A percentile compares a stretch with the other conserved stretches of the same genome.
phyloP scores from a whole-genome alignment of 2,888 invertebrate species.

The Palloptera scutellata region DNA sequence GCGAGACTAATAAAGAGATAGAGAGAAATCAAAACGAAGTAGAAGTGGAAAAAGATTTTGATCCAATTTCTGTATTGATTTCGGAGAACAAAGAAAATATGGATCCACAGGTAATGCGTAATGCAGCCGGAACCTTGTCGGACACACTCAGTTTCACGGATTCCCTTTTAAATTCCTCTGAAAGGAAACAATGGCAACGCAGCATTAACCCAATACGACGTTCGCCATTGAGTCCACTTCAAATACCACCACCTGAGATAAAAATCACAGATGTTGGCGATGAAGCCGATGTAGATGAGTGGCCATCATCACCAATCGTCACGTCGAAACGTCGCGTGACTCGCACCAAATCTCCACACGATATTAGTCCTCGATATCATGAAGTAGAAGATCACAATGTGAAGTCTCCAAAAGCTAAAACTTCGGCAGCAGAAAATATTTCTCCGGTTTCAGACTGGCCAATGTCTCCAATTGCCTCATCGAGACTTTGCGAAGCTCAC shows the following conservation, averaged over 20 bases:
- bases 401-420: constrained; percentile 42
- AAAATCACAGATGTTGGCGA: constrained; percentile 36
- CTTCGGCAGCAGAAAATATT: not conserved
- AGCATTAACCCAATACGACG: constrained; percentile 45
- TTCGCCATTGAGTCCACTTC: constrained; percentile 52
- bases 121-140: constrained; percentile 37
- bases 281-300: constrained; percentile 58
- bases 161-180: constrained; percentile 54
- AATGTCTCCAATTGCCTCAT: too few relatives aligned
- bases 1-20: too few relatives aligned
- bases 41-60: constrained; percentile 1
- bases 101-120: constrained; percentile 42
- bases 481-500: too few relatives aligned
- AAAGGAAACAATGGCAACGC: constrained; percentile 49
- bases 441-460: not conserved
- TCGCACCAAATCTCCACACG: constrained; percentile 48
- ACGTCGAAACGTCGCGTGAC: constrained; percentile 47
- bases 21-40: too few relatives aligned
- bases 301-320: constrained; percentile 53
- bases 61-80: constrained; percentile 31
- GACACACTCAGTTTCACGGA: constrained; percentile 60
- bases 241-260: not conserved
- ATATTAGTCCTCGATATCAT: not conserved
- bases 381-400: constrained; percentile 58
- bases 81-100: constrained; percentile 55